phyloP scores from a whole-genome alignment of 1,140 invertebrate species.

The Paralvinella palmiformis region DNA sequence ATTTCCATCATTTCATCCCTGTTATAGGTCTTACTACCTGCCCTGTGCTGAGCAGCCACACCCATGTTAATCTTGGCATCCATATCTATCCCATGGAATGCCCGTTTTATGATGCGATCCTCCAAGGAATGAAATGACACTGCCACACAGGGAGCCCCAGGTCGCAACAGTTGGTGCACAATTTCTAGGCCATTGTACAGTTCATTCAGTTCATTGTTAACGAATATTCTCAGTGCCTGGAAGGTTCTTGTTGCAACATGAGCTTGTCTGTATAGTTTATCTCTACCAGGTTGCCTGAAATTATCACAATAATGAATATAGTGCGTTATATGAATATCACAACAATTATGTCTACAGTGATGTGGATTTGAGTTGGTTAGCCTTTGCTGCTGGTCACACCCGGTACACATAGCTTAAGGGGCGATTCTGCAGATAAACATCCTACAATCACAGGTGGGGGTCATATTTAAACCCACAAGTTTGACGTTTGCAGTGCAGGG shows the following conservation, averaged over 20 bases:
- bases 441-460: too few relatives aligned
- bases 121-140: conserved; percentile 90
- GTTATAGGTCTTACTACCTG: not conserved
- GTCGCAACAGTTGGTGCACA: conserved; percentile 65
- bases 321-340: too few relatives aligned
- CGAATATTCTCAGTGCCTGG: conserved; percentile 89
- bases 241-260: conserved; percentile 89
- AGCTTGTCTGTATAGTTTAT: conserved; percentile 67
- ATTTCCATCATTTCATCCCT: not conserved
- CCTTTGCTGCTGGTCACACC: too few relatives aligned
- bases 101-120: conserved; percentile 89
- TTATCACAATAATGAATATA: too few relatives aligned
- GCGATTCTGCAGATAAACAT: too few relatives aligned
- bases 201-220: conserved; percentile 96
- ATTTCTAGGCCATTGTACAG: conserved; percentile 81
- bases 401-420: too few relatives aligned
- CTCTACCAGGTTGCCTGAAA: conserved; percentile 53
- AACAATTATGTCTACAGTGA: too few relatives aligned
- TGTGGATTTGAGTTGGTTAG: too few relatives aligned
- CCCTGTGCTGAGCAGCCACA: not conserved
- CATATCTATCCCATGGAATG: conserved; percentile 54
- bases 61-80: not conserved
- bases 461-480: too few relatives aligned
- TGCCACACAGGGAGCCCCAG: conserved; percentile 72
- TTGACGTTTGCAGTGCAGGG: too few relatives aligned